Evolutionary conservation across 2,113 vertebrate genomes (phyloP).

Genomic region (Corapipo altera): DNA sequence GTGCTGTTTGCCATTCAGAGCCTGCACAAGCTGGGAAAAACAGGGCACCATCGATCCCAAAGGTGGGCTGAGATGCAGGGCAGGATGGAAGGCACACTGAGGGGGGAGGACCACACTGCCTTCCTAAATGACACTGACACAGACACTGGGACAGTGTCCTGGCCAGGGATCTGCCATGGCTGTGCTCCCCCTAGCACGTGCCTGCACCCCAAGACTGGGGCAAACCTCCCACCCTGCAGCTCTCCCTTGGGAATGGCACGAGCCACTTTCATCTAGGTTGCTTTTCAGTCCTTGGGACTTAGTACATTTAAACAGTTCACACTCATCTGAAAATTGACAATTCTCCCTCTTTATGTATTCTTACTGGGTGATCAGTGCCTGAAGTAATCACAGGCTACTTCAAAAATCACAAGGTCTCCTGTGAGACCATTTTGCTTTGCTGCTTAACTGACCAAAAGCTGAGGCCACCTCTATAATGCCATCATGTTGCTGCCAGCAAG

Average conservation of each 20-base stretch:
- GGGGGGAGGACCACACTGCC: background rate
- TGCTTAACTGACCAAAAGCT: background rate
- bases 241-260: background rate
- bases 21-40: background rate
- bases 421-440: background rate
- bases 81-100: background rate
- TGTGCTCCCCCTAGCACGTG: background rate
- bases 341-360: background rate
- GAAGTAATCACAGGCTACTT: background rate
- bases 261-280: background rate
- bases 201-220: background rate
- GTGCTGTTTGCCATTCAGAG: slow-evolving; percentile 33
- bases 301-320: background rate
- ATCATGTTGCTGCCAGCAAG: background rate
- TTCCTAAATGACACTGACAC: background rate
- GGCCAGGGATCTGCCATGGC: background rate
- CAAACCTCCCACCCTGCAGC: background rate
- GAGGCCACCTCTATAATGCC: background rate
- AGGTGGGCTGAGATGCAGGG: background rate
- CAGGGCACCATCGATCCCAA: background rate
- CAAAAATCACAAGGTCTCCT: background rate
- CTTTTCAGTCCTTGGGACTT: background rate
- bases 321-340: background rate
- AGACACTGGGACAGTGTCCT: background rate
- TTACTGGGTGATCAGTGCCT: background rate